Base-by-base conservation (phyloP, 1,140 invertebrate genomes). In the Drosophila oshimai region DNA sequence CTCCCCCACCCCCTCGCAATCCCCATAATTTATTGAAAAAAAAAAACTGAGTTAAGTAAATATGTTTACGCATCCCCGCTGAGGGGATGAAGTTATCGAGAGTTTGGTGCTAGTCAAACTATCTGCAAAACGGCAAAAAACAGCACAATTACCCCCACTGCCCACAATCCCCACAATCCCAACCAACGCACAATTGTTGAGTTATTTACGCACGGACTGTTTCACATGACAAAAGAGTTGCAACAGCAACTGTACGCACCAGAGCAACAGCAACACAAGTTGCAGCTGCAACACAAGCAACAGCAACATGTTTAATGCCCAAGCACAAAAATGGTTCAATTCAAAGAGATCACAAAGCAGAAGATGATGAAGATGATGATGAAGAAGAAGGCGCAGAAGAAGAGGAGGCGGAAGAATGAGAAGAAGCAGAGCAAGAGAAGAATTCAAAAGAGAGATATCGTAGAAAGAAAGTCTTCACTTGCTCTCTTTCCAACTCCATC, bases 61-160 rank as follows among this genome's bases (percentile, higher is more conserved):
- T 83, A 84, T 62, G 64, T 67, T 57, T 62, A 87, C 50, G 78
- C 62, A 47, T 46, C 60, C 50, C 70, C 67, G 42, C 34, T 46
- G 54, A 55, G 53, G 76, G 65, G 57, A 64, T 64, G 75, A 4
- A 44, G 9, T 62, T 36, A 84, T 86, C 74, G 76, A 86, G 81
- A 86, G 81, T 86, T 86, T 86, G 89, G 79, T 90, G 84, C 89
- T 90, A 90, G 89, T 90, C 89, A 86, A 90, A 86, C 83, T 86
- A 87, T 81, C 72, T 87, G 81, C 81, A 86, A 86, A 80, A 80
- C 68, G 58, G 69, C 71, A 13, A 26, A 13, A 13, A 69, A 72
- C 44, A 22, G 58, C 49, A 64, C 41, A 71, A 71, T 60, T 70
- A 6, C 17, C 20, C 28, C 26, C n/a, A 6, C 17, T 17, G 22